Conservation (phyloP, 2,113 vertebrate species). For the Cisticola juncidis region DNA sequence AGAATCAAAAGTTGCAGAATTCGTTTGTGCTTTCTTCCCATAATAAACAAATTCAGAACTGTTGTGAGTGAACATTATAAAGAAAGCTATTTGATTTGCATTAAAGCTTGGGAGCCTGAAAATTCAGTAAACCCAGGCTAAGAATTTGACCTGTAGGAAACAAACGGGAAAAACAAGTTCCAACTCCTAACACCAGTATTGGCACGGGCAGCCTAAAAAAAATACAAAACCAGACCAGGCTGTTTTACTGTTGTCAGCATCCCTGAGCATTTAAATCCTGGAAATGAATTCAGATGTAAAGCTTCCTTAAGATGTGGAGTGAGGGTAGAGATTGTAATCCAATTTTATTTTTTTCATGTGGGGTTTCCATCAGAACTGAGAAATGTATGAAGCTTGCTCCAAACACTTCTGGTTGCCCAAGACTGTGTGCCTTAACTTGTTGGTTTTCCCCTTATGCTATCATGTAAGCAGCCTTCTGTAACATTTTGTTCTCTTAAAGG, state of each 20-base stretch:
- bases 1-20: constrained; percentile 41
- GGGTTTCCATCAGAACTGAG: constrained; percentile 41
- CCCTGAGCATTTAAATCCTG: constrained; percentile 28
- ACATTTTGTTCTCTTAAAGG: constrained; percentile 54
- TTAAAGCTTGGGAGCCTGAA: constrained; percentile 28
- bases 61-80: constrained; percentile 45
- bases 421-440: neutral
- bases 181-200: constrained; percentile 20
- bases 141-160: constrained; percentile 60
- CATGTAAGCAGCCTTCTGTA: constrained; percentile 49
- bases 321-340: neutral
- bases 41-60: constrained; percentile 28
- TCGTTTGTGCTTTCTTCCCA: constrained; percentile 36
- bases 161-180: constrained; percentile 49
- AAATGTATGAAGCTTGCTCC: constrained; percentile 39
- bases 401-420: constrained; percentile 9
- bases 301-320: constrained; percentile 16
- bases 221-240: neutral
- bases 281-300: constrained; percentile 54
- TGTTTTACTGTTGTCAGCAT: constrained; percentile 25
- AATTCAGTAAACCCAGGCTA: constrained; percentile 29
- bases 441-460: constrained; percentile 6
- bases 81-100: constrained; percentile 44
- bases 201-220: constrained; percentile 53
- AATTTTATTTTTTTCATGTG: constrained; percentile 28